A percentile compares a stretch with the other conserved stretches of the same genome.
Evolutionary conservation across 2,797 vertebrate species (phyloP).

Genomic region (Percopsis omiscomaycus): DNA sequence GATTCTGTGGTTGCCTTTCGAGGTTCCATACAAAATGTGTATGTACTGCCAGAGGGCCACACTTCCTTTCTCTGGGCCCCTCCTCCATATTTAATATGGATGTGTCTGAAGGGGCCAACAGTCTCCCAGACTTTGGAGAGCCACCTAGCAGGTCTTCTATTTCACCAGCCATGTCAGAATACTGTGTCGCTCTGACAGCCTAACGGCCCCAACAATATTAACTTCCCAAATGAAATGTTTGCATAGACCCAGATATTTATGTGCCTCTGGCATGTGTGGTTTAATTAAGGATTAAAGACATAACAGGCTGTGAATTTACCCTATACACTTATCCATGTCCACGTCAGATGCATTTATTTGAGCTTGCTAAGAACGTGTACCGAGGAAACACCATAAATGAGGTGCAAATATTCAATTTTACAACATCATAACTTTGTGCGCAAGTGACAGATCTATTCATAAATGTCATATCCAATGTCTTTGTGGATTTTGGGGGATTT

Average conservation of each 20-base stretch:
- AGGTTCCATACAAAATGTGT: not conserved
- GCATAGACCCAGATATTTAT: slow-evolving; percentile 11
- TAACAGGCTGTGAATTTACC: no score
- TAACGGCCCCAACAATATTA: slow-evolving; percentile 19
- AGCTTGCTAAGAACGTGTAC: no score
- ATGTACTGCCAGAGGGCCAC: slow-evolving; percentile 7
- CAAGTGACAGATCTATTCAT: slow-evolving; percentile 18
- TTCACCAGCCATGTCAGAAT: slow-evolving; percentile 37
- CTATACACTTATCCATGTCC: no score
- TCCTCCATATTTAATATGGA: slow-evolving; percentile 30
- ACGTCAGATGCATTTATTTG: no score
- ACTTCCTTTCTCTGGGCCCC: slow-evolving; percentile 1
- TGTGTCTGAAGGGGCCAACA: slow-evolving; percentile 26
- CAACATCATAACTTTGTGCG: no score
- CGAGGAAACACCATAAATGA: no score
- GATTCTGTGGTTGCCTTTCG: not conserved
- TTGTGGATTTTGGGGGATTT: slow-evolving; percentile 41
- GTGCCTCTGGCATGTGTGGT: not conserved
- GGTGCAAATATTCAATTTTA: no score
- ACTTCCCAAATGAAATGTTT: slow-evolving; percentile 5
- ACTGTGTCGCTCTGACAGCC: slow-evolving; percentile 27
- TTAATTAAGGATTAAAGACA: not conserved
- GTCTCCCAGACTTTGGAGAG: slow-evolving; percentile 15
- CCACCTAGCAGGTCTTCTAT: slow-evolving; percentile 32
- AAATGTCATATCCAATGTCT: slow-evolving; percentile 70